These are phyloP conservation scores for Spatula versicolor DNA, from an alignment of 2,797 vertebrate genomes.

Conservation along the genomic window DNA sequence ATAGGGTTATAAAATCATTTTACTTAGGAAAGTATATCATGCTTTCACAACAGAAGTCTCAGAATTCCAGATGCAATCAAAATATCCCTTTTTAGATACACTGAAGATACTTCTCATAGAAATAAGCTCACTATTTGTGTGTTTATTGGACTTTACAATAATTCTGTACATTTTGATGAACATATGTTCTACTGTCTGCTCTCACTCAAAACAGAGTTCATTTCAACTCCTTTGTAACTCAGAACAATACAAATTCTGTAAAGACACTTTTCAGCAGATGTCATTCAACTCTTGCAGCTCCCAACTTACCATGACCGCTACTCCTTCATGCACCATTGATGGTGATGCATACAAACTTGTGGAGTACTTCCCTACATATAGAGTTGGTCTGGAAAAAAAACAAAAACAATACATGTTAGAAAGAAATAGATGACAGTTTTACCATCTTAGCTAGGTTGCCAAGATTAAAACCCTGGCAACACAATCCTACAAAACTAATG, in stretches of 20 bases:
- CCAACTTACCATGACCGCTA: constrained; percentile 94
- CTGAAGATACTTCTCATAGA: background rate
- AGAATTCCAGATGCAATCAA: background rate
- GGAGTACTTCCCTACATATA: constrained; percentile 96
- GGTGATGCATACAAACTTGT: constrained; percentile 94
- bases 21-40: background rate
- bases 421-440: background rate
- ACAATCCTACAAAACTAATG: background rate
- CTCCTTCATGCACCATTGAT: constrained; percentile 95
- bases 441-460: background rate
- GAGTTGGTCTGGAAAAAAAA: constrained; percentile 84
- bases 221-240: background rate
- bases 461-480: background rate
- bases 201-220: background rate
- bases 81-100: background rate
- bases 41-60: background rate
- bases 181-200: background rate
- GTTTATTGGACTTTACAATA: background rate
- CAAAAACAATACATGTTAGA: background rate
- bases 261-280: background rate
- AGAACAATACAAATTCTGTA: background rate
- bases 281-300: background rate
- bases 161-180: too few species aligned
- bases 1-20: background rate
- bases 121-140: too few species aligned